Evolutionary conservation across 2,888 invertebrate genomes (phyloP), one percentile per base, ranked within the genome.

Genomic region (Pimpla rufipes): DNA sequence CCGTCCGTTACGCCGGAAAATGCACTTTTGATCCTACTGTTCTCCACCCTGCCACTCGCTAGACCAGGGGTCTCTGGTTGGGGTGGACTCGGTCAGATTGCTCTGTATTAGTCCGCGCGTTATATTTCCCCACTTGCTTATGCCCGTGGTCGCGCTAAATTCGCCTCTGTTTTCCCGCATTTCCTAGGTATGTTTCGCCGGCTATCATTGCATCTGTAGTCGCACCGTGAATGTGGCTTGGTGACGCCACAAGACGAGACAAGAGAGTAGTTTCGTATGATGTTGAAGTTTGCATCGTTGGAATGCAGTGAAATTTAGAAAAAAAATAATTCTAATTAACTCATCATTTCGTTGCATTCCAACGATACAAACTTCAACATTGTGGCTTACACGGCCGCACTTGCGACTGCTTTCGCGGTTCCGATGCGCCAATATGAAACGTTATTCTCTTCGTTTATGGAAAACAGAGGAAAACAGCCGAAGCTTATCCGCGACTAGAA

Each of bases 21-120:
- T 77, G 67, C 45, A 68, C 59, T 71, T 71, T 77, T 45, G 52
- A 76, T 73, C 45, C 55, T 67, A 80, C 16, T n/a, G n/a, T n/a
- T n/a, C 29, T 16, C 11, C 37, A 52, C 45, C 52, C 55, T 42
- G 5, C 23, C 5, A 37, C 35, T 57, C 42, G 66, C 66, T 21
- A 40, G 57, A 66, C 70, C 37, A 45, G 74, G 21, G 40, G 18
- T 35, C 47, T 23, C 13, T n/a, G 3, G 18, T 11, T 45, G 35
- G 37, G 16, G 42, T 57, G 18, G 45, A 47, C 42, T 71, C 29
- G 35, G 10, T 13, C 13, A 35, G 23, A 16, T 57, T 62, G 8
- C 35, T 23, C 42, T 10, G 55, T 29, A 71, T 71, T 71, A 71
- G 42, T 57, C 21, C 55, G 71, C 2, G n/a, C 16, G 52, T 52